Percentiles rank a stretch among this genome's conserved stretches.
These are phyloP conservation scores for Ophiodon elongatus DNA, from an alignment of 2,113 vertebrate genomes.

Conservation along the genomic window DNA sequence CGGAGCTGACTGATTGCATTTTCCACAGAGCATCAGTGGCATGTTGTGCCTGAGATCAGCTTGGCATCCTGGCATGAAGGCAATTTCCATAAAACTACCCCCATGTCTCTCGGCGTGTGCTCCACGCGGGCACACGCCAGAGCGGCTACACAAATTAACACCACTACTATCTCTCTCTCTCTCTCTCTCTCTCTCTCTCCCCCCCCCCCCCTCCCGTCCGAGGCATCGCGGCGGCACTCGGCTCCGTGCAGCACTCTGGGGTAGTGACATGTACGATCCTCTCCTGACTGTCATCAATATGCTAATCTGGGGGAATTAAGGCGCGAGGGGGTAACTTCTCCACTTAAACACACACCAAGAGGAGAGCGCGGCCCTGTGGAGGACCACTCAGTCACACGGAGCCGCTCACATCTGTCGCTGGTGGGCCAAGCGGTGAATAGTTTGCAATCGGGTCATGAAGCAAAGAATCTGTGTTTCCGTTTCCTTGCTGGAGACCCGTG, in stretches of 20 bases:
- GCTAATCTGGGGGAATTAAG: constrained; percentile 92
- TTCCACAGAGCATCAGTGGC: constrained; percentile 68
- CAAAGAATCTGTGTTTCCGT: no score
- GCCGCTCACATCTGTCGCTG: no score
- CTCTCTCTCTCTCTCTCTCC: not conserved
- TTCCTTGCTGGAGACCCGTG: no score
- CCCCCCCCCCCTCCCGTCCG: not conserved
- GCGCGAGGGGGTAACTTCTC: constrained; percentile 88
- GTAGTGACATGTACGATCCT: constrained; percentile 85
- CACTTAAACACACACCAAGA: constrained; percentile 88
- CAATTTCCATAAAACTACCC: constrained; percentile 73
- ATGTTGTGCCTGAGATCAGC: constrained; percentile 67
- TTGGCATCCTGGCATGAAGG: constrained; percentile 67
- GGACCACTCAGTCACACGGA: not conserved
- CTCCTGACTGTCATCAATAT: constrained; percentile 90
- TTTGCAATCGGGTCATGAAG: no score
- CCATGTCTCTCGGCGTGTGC: constrained; percentile 45
- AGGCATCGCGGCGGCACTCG: constrained; percentile 73
- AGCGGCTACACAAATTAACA: constrained; percentile 36
- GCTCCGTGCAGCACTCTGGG: constrained; percentile 85
- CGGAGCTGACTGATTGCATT: constrained; percentile 74
- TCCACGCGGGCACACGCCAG: constrained; percentile 25
- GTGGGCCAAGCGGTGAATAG: no score
- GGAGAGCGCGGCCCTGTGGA: constrained; percentile 69
- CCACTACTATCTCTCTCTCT: constrained; percentile 16